Base-by-base conservation (phyloP, 2,113 vertebrate species). In the Macquaria ambigua region DNA sequence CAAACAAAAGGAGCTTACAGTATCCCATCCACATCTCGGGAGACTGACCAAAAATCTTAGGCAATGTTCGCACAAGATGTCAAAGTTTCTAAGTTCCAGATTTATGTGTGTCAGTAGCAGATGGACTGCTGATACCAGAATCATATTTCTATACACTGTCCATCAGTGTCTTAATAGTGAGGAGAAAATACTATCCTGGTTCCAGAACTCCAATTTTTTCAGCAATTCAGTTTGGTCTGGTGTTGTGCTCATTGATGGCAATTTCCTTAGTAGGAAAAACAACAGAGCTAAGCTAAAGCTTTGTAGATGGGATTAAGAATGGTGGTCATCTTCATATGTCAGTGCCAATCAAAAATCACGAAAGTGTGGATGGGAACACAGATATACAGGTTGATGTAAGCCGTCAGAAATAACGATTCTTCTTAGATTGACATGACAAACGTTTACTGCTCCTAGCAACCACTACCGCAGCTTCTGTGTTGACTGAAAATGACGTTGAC, bases 41-140 rank as follows among this genome's bases (percentile, higher is more conserved):
- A 74, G 39, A 74, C 12, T 59, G 52, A 79, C 28, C 7, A 50
- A 39, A 78, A 14, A 48, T 21, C 61, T 74, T 58, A 74, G 4
- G 11, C 28, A 25, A 4, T 41, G 1, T 43, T 71, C 0, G 0
- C 23, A 43, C 2, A 61, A 10, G 14, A 23, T 4, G 23, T 11
- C 12, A 25, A 63, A 46, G 11, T 46, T 52, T 31, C 0, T 16
- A 21, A 28, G 18, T 8, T 5, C 21, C 16, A 14, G 31, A 62
- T 72, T 21, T 52, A 37, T 31, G 3, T 31, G 3, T 28, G n/a
- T 37, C 10, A n/a, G 8, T 59, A 43, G 52, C 21, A 37, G 25
- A 50, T 70, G 4, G 55, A 77, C 8, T 43, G 31, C 61, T 64
- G 37, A 48, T 43, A n/a, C 10, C 3, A 79, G 6, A 69, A 50